phyloP scores from a whole-genome alignment of 2,797 vertebrate species.

The Sebastes umbrosus region DNA sequence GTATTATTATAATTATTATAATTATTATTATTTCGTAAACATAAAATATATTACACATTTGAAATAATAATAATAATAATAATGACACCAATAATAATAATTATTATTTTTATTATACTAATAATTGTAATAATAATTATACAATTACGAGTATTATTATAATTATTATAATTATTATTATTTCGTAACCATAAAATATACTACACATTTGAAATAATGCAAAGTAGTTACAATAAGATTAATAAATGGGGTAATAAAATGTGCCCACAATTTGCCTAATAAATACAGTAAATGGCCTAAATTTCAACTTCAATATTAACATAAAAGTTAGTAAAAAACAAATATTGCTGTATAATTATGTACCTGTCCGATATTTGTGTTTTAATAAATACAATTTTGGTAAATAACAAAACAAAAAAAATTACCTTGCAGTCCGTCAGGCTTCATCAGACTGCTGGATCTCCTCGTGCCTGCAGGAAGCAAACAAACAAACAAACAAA shows the following conservation, averaged over 20 bases:
- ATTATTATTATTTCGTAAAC: background rate
- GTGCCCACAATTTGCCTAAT: background rate
- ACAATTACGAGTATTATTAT: too few species aligned
- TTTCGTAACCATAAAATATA: background rate
- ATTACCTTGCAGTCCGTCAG: constrained; percentile 29
- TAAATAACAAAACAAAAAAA: background rate
- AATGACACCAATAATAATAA: background rate
- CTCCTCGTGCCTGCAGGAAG: constrained; percentile 32
- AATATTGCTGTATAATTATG: background rate
- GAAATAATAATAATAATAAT: background rate
- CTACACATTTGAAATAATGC: background rate
- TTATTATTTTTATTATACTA: background rate
- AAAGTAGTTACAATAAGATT: background rate
- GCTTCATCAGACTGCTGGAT: background rate
- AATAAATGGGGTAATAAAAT: background rate
- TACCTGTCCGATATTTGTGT: background rate
- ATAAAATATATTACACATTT: background rate
- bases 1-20: background rate
- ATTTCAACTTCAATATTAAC: background rate
- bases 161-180: background rate
- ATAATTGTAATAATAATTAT: background rate
- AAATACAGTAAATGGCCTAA: background rate
- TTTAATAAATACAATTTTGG: background rate
- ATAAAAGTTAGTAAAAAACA: background rate
- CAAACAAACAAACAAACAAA: background rate